These are phyloP conservation scores for Alfaro cultratus DNA, from an alignment of 2,797 vertebrate species.

Conservation along the genomic window DNA sequence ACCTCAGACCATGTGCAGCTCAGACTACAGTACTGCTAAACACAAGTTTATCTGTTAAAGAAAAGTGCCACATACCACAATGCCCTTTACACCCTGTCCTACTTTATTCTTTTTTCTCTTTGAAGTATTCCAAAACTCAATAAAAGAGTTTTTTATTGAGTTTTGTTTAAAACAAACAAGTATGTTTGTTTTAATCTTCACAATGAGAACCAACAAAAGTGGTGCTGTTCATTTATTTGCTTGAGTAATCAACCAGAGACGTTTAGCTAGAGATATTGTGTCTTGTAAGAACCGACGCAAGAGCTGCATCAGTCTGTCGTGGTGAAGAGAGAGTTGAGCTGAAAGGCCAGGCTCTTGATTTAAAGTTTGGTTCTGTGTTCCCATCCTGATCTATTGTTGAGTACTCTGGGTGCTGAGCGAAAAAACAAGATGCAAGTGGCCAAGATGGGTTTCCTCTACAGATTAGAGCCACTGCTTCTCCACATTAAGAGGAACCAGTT, in stretches of 20 bases:
- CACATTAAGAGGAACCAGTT: no score
- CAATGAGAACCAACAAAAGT: background rate
- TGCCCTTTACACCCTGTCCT: background rate
- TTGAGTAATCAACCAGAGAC: background rate
- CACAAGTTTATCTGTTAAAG: slow-evolving; percentile 10
- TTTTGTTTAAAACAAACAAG: no score
- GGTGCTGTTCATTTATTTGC: background rate
- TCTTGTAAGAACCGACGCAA: background rate
- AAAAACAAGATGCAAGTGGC: no score
- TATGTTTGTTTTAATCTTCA: background rate
- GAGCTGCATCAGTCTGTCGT: no score
- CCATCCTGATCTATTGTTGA: no score
- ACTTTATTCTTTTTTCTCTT: background rate
- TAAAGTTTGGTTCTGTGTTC: no score
- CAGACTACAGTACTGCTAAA: slow-evolving; percentile 13
- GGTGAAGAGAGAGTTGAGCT: no score
- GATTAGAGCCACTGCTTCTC: no score
- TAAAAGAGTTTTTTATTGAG: no score
- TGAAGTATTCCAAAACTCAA: background rate
- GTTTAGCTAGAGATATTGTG: background rate
- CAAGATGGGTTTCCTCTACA: no score
- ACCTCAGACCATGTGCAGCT: slow-evolving; percentile 30
- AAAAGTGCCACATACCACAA: background rate
- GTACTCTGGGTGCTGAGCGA: no score
- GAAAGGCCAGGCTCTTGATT: no score